These are phyloP conservation scores for Myiothlypis coronata DNA, from an alignment of 2,797 vertebrate genomes.

Conservation along the genomic window DNA sequence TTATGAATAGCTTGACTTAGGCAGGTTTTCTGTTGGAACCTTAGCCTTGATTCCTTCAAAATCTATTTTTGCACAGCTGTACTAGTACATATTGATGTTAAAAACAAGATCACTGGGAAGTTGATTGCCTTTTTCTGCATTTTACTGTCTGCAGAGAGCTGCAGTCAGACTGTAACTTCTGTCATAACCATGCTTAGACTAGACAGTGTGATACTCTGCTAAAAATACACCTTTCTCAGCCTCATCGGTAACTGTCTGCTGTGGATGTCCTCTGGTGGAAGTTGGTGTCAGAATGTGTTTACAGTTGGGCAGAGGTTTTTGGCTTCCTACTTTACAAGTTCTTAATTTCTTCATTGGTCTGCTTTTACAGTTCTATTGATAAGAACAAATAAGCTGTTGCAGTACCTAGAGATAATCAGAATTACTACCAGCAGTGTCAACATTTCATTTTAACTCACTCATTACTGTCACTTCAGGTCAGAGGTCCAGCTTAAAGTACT, in stretches of 20 bases:
- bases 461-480: conserved; percentile 79
- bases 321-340: background rate
- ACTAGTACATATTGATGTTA: background rate
- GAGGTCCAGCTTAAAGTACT: conserved; percentile 86
- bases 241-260: background rate
- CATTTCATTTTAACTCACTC: background rate
- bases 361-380: background rate
- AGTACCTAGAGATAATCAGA: background rate
- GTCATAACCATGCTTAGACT: background rate
- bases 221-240: background rate
- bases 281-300: background rate
- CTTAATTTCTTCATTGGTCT: background rate
- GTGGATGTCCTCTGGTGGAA: background rate
- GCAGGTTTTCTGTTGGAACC: background rate
- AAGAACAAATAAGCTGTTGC: background rate
- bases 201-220: background rate
- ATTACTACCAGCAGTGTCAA: background rate
- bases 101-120: background rate
- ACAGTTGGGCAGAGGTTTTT: background rate
- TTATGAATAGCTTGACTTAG: background rate
- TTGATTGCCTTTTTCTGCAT: background rate
- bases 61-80: background rate
- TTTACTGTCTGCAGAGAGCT: background rate
- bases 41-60: background rate
- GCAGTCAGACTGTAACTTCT: background rate